phyloP scores from a whole-genome alignment of 2,797 vertebrate species.

The Rousettus madagascariensis region DNA sequence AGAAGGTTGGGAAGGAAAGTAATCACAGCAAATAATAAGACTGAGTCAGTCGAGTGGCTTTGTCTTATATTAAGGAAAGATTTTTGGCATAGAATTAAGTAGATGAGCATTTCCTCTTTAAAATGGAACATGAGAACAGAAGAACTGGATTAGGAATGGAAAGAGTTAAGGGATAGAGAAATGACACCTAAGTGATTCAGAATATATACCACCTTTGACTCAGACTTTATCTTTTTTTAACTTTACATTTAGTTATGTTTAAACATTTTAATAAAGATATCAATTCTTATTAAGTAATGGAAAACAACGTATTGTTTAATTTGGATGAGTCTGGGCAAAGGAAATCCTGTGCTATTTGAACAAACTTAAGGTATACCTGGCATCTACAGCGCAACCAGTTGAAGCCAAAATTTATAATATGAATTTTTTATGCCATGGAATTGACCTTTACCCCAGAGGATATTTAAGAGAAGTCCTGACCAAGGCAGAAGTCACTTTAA shows the following conservation, averaged over 20 bases:
- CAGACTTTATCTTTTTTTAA: not conserved
- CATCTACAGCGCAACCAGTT: not conserved
- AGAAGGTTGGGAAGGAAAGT: not conserved
- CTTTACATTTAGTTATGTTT: conserved; percentile 2
- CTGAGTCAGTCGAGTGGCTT: not conserved
- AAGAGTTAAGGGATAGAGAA: not conserved
- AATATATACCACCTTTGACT: not conserved
- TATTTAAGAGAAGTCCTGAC: conserved; percentile 1
- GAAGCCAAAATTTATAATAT: not conserved
- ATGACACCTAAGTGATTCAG: not conserved
- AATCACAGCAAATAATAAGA: conserved; percentile 32
- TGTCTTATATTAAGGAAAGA: conserved; percentile 50
- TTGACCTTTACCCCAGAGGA: not conserved
- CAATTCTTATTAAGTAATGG: conserved; percentile 35
- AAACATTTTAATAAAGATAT: conserved; percentile 43
- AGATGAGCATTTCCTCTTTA: conserved; percentile 28
- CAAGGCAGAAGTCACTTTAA: conserved; percentile 32
- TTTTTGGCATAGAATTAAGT: conserved; percentile 37
- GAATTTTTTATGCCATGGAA: not conserved
- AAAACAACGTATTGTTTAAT: conserved; percentile 29
- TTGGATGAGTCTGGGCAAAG: not conserved
- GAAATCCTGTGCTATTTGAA: conserved; percentile 21
- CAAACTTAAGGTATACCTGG: not conserved
- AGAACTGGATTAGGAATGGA: not conserved
- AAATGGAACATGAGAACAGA: conserved; percentile 19